phyloP scores from a whole-genome alignment of 2,113 vertebrate genomes.

The Oriolus oriolus region DNA sequence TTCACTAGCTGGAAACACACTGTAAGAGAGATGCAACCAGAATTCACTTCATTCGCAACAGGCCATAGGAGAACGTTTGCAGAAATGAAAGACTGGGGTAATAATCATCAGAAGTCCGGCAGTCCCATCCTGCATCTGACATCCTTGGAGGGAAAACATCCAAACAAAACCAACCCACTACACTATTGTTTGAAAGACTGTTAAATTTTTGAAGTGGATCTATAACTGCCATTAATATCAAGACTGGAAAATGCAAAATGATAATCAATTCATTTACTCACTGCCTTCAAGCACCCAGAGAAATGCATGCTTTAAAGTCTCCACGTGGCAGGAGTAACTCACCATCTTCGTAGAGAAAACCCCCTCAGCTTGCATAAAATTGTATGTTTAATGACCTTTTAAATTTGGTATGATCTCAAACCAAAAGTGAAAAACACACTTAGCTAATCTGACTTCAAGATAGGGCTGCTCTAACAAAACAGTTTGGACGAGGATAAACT shows the following conservation, averaged over 20 bases:
- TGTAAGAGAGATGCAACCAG: background rate
- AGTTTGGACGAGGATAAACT: background rate
- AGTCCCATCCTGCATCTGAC: background rate
- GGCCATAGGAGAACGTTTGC: too few relatives aligned
- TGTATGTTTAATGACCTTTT: background rate
- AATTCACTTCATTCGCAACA: background rate
- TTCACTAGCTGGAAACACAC: background rate
- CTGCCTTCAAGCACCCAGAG: background rate
- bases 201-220: background rate
- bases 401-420: background rate
- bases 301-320: background rate
- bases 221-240: background rate
- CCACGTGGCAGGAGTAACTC: accelerated
- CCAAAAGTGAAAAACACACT: background rate
- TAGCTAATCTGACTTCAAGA: background rate
- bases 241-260: background rate
- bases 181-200: background rate
- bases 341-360: background rate
- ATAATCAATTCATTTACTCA: background rate
- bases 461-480: background rate
- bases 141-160: background rate
- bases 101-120: background rate
- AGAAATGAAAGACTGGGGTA: background rate
- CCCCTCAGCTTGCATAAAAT: background rate
- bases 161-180: background rate